Percentiles rank a stretch among this genome's conserved stretches.
phyloP scores from a whole-genome alignment of 1,140 invertebrate genomes.

The Rhopalosiphum maidis region DNA sequence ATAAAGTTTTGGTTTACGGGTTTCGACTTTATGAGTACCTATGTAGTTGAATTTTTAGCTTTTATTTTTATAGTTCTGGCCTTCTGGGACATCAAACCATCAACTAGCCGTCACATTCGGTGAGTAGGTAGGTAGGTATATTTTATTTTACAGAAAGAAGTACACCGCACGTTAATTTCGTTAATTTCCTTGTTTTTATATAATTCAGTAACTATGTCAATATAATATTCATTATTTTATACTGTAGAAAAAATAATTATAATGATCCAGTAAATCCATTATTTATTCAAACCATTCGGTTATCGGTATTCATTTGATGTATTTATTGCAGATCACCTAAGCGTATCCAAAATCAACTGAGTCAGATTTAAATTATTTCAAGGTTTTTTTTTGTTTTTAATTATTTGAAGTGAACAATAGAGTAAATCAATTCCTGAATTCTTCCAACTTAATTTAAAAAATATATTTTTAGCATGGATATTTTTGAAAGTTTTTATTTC shows the following conservation, averaged over 20 bases:
- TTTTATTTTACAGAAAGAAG: no score
- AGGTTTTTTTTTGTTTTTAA: neutral
- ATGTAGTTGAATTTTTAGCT: no score
- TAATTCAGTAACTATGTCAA: neutral
- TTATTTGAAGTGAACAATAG: neutral
- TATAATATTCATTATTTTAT: neutral
- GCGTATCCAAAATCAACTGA: neutral
- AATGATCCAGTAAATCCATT: slow-evolving; percentile 5
- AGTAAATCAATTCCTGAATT: neutral
- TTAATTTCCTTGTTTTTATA: no score
- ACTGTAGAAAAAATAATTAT: neutral
- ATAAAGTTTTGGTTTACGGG: no score
- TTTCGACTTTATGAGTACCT: no score
- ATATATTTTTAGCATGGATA: neutral
- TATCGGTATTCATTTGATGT: neutral
- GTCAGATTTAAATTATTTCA: neutral
- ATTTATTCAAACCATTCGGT: neutral
- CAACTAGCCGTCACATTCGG: no score
- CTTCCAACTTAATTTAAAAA: neutral
- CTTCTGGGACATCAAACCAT: no score
- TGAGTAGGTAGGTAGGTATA: no score
- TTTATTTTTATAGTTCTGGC: no score
- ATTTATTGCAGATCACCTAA: slow-evolving; percentile 27
- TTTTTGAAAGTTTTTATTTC: neutral
- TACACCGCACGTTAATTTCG: no score